Evolutionary conservation across 37 sponge, comb jelly and placozoan species (phyloP), one percentile per base, ranked within the genome.

Genomic region (Agelas oroides): DNA sequence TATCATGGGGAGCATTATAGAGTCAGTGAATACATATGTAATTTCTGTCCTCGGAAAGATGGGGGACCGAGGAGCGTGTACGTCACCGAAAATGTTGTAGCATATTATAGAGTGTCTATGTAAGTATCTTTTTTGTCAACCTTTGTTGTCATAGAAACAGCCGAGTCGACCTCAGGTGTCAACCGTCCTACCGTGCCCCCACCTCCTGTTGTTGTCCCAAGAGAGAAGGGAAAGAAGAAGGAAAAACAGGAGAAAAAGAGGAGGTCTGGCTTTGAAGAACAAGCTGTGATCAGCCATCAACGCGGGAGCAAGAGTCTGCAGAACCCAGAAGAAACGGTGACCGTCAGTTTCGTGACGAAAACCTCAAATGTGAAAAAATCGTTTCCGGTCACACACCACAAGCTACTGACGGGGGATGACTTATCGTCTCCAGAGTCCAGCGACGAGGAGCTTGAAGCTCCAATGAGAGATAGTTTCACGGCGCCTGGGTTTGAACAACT

Each of bases 271-370:
- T 34, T 63, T 39, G 38, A 79, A 19, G 80, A 79, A 33, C n/a
- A 79, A 33, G 68, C 68, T 52, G 66, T 79, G 33, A 79, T 79
- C 21, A 66, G 30, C 1, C 65, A 66, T 25, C 21, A 71, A 41
- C 33, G n/a, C 6, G 33, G 17, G 13, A 70, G 82, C 54, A 25
- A 70, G 21, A 81, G 82, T 33, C 59, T 81, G 25, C 24, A 59
- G 25, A 81, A 71, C n/a, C 61, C 71, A 17, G 82, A 81, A 15
- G 71, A 71, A 32, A 70, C 82, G 0, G 56, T 81, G 21, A 81
- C 71, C 1, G 82, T 81, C 39, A 81, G 28, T 21, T 81, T 81
- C 33, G 55, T 79, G 0, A 46, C 71, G 0, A 24, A 60, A 25
- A 18, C 46, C 25, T 46, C 84, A 27, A 38, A 73, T 21, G 25